Evolutionary conservation across 2,888 invertebrate species (phyloP).

Genomic region (Agrotis clavis): DNA sequence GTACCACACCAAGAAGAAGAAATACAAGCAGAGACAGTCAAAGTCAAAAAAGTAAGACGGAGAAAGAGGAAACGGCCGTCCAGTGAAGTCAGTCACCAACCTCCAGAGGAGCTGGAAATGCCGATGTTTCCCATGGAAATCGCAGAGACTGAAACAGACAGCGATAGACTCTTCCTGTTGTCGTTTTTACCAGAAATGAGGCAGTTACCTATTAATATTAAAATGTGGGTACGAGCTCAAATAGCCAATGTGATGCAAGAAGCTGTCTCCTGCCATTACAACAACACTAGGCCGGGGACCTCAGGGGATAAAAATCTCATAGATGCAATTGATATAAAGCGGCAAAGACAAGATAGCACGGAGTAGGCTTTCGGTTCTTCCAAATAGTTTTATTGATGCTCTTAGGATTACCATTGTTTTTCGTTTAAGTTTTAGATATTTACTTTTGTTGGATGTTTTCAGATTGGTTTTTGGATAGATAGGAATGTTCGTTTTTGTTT

Average conservation of each 20-base stretch:
- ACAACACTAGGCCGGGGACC: conserved; percentile 73
- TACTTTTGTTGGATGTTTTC: conserved; percentile 39
- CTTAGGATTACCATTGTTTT: conserved; percentile 14
- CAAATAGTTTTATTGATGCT: conserved; percentile 45
- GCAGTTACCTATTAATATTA: conserved; percentile 82
- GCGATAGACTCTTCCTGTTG: conserved; percentile 82
- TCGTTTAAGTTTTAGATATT: conserved; percentile 43
- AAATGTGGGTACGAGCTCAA: conserved; percentile 88
- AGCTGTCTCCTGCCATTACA: conserved; percentile 81
- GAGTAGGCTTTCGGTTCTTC: conserved; percentile 58
- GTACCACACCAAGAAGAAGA: conserved; percentile 50
- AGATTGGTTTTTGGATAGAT: background rate
- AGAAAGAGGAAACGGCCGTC: conserved; percentile 71
- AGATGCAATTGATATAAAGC: conserved; percentile 73
- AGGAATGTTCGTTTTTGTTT: background rate
- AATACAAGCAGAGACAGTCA: conserved; percentile 53
- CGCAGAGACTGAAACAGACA: conserved; percentile 77
- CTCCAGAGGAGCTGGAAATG: conserved; percentile 82
- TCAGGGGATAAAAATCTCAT: conserved; percentile 60
- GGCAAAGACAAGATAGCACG: conserved; percentile 72
- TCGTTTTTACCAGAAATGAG: conserved; percentile 87
- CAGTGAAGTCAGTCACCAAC: conserved; percentile 63
- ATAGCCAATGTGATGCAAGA: conserved; percentile 88
- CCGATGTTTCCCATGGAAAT: conserved; percentile 78
- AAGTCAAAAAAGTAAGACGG: conserved; percentile 66